Conservation (phyloP, 1,140 invertebrate species). For the Scaptomyza pallida region DNA sequence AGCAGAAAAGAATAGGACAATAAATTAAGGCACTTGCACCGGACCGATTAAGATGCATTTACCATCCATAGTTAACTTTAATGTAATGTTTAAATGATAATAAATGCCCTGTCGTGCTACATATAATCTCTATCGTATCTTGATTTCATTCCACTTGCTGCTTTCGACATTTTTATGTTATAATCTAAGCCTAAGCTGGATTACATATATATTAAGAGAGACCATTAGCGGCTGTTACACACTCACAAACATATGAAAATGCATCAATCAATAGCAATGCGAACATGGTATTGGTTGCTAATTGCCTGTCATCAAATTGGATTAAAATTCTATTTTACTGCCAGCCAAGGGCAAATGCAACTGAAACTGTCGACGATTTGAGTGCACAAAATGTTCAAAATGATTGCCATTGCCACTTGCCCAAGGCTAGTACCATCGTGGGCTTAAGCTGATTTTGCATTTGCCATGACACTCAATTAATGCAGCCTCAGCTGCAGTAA, state of each 20-base stretch:
- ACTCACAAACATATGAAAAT: neutral
- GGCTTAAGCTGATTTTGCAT: slow-evolving; percentile 66
- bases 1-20: slow-evolving; percentile 25
- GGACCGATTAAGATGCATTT: neutral
- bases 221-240: neutral
- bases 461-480: slow-evolving; percentile 69
- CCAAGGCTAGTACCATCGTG: slow-evolving; percentile 39
- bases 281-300: slow-evolving; percentile 29
- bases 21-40: neutral
- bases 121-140: no score
- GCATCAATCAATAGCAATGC: slow-evolving; percentile 16
- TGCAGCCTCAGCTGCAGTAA: slow-evolving; percentile 4
- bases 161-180: neutral
- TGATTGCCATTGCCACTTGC: slow-evolving; percentile 30
- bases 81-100: neutral
- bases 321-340: slow-evolving; percentile 56
- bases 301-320: slow-evolving; percentile 48
- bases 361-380: slow-evolving; percentile 31
- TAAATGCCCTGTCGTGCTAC: neutral
- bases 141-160: neutral
- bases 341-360: slow-evolving; percentile 30
- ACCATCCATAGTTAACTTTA: neutral
- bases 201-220: neutral
- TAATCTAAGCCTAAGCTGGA: neutral
- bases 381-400: slow-evolving; percentile 12